Evolutionary conservation across 2,113 vertebrate species (phyloP).

Genomic region (Chascanopsetta lugubris): DNA sequence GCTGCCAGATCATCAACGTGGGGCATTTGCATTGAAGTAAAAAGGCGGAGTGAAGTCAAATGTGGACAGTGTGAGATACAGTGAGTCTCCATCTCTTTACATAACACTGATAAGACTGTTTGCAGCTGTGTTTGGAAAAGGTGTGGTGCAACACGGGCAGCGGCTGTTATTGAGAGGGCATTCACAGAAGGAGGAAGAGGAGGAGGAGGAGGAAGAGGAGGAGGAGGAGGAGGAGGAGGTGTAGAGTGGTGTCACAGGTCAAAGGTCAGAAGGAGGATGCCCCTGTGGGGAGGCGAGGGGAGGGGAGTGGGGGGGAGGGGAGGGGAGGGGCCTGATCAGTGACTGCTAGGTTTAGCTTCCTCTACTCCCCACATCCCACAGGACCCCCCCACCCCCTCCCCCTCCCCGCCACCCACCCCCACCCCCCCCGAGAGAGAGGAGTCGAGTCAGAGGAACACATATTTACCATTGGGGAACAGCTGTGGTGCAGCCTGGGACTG

Average conservation of each 20-base stretch:
- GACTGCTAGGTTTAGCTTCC: conserved; percentile 65
- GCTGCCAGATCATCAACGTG: no score
- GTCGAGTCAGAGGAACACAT: conserved; percentile 83
- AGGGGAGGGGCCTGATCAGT: conserved; percentile 61
- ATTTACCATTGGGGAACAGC: conserved; percentile 99
- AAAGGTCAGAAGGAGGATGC: conserved; percentile 69
- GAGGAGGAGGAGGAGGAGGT: conserved; percentile 65
- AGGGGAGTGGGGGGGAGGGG: conserved; percentile 65
- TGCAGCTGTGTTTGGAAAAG: conserved; percentile 75
- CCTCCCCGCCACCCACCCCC: conserved; percentile 69
- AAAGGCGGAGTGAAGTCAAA: neutral
- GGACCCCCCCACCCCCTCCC: conserved; percentile 64
- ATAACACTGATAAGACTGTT: conserved; percentile 22
- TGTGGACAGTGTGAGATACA: neutral
- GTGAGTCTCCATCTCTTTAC: conserved; percentile 9
- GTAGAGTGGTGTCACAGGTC: conserved; percentile 45
- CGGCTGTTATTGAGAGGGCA: conserved; percentile 74
- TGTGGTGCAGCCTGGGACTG: conserved; percentile 90
- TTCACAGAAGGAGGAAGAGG: conserved; percentile 71
- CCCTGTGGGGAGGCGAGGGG: conserved; percentile 60
- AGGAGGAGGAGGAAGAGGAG: conserved; percentile 67
- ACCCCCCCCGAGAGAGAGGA: conserved; percentile 73
- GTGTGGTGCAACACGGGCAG: conserved; percentile 61
- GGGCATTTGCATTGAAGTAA: neutral
- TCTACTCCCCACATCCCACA: conserved; percentile 65